Evolutionary conservation across 2,113 vertebrate species (phyloP).

Genomic region (cat (Felis catus)): F.catus_Fca126_mat1.0 CM031412.1:42143501-42144000

Average conservation of each 20-base stretch:
- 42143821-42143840: background rate
- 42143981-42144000: background rate
- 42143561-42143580: background rate
- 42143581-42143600: background rate
- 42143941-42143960: rapidly evolving
- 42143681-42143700: background rate
- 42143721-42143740: background rate
- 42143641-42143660: background rate
- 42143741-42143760: background rate
- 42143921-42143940: background rate
- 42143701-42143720: background rate
- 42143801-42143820: background rate
- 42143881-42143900: background rate
- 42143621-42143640: background rate
- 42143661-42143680: background rate
- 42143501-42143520: background rate
- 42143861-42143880: background rate
- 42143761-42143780: background rate
- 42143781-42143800: background rate
- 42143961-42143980: background rate
- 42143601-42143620: background rate
- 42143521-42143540: background rate
- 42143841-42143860: background rate
- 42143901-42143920: background rate
- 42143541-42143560: background rate